Conservation (phyloP, 2,797 vertebrate species). For the Sardinella longiceps region DNA sequence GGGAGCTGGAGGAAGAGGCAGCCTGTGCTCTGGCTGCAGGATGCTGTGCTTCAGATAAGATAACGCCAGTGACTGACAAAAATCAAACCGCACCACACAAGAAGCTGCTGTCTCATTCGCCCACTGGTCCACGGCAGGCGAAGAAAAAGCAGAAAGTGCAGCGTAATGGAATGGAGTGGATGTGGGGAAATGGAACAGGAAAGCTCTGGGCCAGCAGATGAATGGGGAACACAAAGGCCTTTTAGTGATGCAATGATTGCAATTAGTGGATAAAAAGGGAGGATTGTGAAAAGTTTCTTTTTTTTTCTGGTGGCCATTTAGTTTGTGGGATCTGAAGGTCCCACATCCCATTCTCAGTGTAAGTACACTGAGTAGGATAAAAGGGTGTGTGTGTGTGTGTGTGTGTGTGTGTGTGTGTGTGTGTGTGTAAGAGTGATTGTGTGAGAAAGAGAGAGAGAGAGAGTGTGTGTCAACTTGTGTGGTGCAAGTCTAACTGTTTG, state of each 20-base stretch:
- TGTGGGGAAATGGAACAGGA: background rate
- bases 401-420: no score
- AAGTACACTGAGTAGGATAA: no score
- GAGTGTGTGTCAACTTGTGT: background rate
- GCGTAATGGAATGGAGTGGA: background rate
- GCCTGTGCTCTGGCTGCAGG: slow-evolving; percentile 42
- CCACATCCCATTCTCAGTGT: no score
- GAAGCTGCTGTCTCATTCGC: slow-evolving; percentile 25
- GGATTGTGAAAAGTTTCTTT: background rate
- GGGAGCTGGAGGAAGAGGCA: slow-evolving; percentile 52
- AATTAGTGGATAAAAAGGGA: background rate
- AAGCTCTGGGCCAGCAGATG: background rate
- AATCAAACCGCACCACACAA: slow-evolving; percentile 24
- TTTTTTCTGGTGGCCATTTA: background rate
- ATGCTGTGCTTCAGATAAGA: slow-evolving; percentile 48
- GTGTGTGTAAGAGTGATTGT: no score
- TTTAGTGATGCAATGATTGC: background rate
- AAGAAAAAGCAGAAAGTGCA: background rate
- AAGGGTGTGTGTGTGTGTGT: no score
- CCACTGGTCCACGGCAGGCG: background rate
- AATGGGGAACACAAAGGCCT: background rate
- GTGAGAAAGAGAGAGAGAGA: no score
- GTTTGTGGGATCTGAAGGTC: no score
- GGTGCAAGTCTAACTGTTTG: slow-evolving; percentile 3
- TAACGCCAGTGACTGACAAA: slow-evolving; percentile 14